Evolutionary conservation across 2,113 vertebrate genomes (phyloP).

Genomic region (Peromyscus polionotus): DNA sequence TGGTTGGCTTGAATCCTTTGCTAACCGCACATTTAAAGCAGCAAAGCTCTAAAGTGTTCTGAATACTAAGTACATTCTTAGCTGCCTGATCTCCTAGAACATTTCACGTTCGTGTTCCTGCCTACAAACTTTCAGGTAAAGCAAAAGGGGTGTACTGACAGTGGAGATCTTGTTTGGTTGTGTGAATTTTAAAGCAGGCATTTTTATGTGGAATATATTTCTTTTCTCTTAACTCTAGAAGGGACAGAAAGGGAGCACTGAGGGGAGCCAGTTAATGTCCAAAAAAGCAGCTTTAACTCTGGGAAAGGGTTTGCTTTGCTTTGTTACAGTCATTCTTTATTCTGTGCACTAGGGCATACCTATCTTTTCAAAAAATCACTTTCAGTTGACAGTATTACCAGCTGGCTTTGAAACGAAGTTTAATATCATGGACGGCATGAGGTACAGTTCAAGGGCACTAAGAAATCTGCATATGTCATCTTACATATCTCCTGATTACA

Average conservation of each 20-base stretch:
- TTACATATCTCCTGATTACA: background rate
- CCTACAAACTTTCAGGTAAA: conserved; percentile 34
- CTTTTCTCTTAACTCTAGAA: conserved; percentile 44
- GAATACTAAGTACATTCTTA: conserved; percentile 11
- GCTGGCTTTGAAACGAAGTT: conserved; percentile 61
- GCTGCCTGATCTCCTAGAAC: conserved; percentile 39
- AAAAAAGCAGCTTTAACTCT: conserved; percentile 45
- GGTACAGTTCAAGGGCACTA: conserved; percentile 53
- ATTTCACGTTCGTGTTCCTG: conserved; percentile 21
- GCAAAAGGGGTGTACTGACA: conserved; percentile 51
- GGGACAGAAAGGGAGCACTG: background rate
- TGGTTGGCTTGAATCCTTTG: conserved; percentile 60
- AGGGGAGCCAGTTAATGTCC: conserved; percentile 25
- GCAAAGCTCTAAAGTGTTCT: conserved; percentile 41
- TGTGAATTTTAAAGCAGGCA: conserved; percentile 60
- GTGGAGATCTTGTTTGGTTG: conserved; percentile 60
- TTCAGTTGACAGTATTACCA: conserved; percentile 51
- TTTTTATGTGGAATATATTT: conserved; percentile 52
- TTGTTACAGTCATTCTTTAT: background rate
- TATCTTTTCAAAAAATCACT: conserved; percentile 58
- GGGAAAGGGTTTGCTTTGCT: conserved; percentile 54
- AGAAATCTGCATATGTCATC: conserved; percentile 25
- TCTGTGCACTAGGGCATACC: conserved; percentile 11
- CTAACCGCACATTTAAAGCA: conserved; percentile 57
- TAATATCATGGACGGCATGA: conserved; percentile 31